Base-by-base conservation (phyloP, 2,888 invertebrate species). In the Bhutanitis thaidina region DNA sequence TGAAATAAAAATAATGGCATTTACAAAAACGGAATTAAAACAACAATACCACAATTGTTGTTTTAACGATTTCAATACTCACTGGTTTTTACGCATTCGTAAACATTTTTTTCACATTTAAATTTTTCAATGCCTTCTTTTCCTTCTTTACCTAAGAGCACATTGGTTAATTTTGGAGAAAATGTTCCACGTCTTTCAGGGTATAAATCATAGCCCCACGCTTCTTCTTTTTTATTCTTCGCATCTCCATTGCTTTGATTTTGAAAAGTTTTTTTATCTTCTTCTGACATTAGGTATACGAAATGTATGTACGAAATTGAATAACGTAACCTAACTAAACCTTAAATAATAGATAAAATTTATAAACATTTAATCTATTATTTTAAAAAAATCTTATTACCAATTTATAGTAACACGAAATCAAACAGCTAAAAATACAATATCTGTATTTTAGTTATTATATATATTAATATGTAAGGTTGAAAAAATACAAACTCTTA, bases 91-190 rank as follows among this genome's bases (percentile, higher is more conserved):
- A 95, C 79, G 77, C 95, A 95, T 43, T 92, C 90, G 62, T 92
- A 93, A 0, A 97, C 95, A 74, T 94, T 94, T 57, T 92, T 83
- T 82, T 97, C 96, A 71, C 97, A 97, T 77, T 93, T 94, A 0
- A 93, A 80, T 78, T 93, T 95, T 29, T 94, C 92, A 10, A 94
- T 79, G 46, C 84, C 90, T 72, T 95, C 94, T 57, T 91, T 91
- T 29, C 95, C 94, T 75, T 94, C 94, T 39, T 92, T 82, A 3
- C 93, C 91, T 10, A 93, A 72, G 0, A 95, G 61, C 36, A 92
- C 77, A 51, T 90, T 90, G 1, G 80, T 71, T 74, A 92, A 79
- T 65, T 83, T 91, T 0, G 91, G 88, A 55, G 90, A 89, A 61
- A 88, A 91, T 30, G 90, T 80, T 0, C 94, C 93, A 65, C 93